Percentiles rank a stretch among this genome's conserved stretches.
phyloP scores from a whole-genome alignment of 2,888 invertebrate species.

The Drosophila anceps region DNA sequence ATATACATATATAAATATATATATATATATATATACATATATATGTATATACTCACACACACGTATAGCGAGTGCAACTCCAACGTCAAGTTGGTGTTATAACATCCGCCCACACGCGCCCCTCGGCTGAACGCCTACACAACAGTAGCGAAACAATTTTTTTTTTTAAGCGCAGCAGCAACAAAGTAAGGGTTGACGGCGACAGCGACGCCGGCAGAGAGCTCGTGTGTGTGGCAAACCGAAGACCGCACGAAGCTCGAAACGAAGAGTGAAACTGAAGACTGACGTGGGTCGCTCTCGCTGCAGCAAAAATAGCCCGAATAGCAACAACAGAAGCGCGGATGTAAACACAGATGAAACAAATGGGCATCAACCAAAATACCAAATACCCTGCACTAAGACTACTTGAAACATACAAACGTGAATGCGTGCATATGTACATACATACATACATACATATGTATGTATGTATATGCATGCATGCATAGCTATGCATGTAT shows the following conservation, averaged over 20 bases:
- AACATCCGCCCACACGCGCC: conserved; percentile 13
- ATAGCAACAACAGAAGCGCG: conserved; percentile 3
- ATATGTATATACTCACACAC: background rate
- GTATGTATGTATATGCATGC: background rate
- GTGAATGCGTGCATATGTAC: background rate
- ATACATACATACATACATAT: background rate
- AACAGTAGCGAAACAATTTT: background rate
- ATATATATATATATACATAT: background rate
- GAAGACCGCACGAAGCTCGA: conserved; percentile 45
- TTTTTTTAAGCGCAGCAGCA: conserved; percentile 48
- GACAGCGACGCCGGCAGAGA: conserved; percentile 25
- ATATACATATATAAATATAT: background rate
- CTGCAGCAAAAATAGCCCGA: conserved; percentile 11
- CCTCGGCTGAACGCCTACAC: background rate
- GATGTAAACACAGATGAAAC: conserved; percentile 20
- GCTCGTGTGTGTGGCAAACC: background rate
- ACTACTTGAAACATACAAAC: background rate
- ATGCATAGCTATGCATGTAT: background rate
- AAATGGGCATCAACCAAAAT: conserved; percentile 11
- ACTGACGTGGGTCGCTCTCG: conserved; percentile 45
- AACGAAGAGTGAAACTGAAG: conserved; percentile 44
- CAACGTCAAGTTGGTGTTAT: conserved; percentile 52
- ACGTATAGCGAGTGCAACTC: conserved; percentile 23
- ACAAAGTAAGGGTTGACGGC: conserved; percentile 59
- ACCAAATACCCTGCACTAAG: conserved; percentile 10